Evolutionary conservation across 2,113 vertebrate genomes (phyloP), one percentile per base, ranked within the genome.

Genomic region (Riparia riparia): DNA sequence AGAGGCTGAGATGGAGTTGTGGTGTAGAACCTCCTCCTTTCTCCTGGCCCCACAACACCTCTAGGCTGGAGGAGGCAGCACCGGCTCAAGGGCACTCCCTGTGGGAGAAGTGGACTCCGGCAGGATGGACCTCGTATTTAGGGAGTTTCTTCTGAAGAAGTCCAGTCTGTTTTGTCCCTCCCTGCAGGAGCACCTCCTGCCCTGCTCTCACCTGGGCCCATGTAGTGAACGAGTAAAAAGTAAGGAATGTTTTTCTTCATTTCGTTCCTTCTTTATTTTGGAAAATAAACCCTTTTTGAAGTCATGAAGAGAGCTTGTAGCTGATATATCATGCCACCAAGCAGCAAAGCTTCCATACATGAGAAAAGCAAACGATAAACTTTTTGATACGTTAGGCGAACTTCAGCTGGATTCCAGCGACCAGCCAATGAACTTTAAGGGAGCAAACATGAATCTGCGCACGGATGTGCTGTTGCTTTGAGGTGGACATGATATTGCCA

Each of bases 91-190:
- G 56, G 12, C 73, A 8, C 16, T 39, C 15, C 12, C 12, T 11
- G 3, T 6, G 16, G 60, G 31, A 54, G 32, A 51, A 51, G 11
- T 1, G 4, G 26, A 28, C 44, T n/a, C 44, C 31, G 37, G 6
- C 0, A 0, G 19, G 19, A 29, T 31, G 25, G 25, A 7, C 20
- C 16, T 76, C 4, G 1, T 37, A 20, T 72, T 53, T 83, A 14
- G 26, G 29, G 29, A 5, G 2, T 49, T 44, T 32, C 17, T 20
- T 57, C n/a, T 56, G 7, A 12, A 49, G 6, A 41, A 65, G 9
- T 21, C 41, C 1, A 0, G 24, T 24, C 15, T 14, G 12, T 63
- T 42, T 9, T 22, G 21, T 16, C 21, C 29, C 50, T 71, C 26
- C 28, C 47, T 21, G 24, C 22, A 47, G 32, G 44, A 32, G 24